Percentiles rank a stretch among this genome's conserved stretches.
Evolutionary conservation across 2,888 invertebrate species (phyloP).

Genomic region (Megastigmus dorsalis): DNA sequence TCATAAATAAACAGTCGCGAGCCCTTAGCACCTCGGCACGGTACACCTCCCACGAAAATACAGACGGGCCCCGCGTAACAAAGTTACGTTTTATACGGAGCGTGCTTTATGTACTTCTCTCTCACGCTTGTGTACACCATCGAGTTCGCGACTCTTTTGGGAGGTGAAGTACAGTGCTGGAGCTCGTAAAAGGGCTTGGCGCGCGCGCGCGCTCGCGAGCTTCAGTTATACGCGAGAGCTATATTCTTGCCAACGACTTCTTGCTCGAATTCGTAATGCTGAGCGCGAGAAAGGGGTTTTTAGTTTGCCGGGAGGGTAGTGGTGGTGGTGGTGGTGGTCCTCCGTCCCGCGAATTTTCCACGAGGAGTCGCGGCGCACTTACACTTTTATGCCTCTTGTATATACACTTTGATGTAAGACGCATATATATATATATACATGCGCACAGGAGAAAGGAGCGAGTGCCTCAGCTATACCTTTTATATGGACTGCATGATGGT

Average conservation of each 20-base stretch:
- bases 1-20: slow-evolving; percentile 58
- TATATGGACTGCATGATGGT: not conserved
- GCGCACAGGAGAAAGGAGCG: not conserved
- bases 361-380: not conserved
- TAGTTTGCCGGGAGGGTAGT: too few species aligned
- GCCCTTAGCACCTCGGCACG: slow-evolving; percentile 55
- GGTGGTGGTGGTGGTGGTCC: too few species aligned
- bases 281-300: slow-evolving; percentile 36
- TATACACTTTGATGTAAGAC: slow-evolving; percentile 38
- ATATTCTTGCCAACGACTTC: too few species aligned
- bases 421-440: too few species aligned
- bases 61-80: slow-evolving; percentile 56
- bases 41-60: not conserved
- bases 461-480: too few species aligned
- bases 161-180: too few species aligned
- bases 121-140: not conserved
- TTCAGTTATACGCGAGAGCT: too few species aligned
- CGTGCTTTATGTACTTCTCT: slow-evolving; percentile 50
- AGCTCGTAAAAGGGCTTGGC: slow-evolving; percentile 40
- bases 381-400: slow-evolving; percentile 20
- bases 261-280: slow-evolving; percentile 29
- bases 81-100: slow-evolving; percentile 63
- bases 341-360: slow-evolving; percentile 19
- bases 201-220: not conserved
- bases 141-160: too few species aligned